Evolutionary conservation across 2,113 vertebrate species (phyloP), one percentile per base, ranked within the genome.

Genomic region (Phoenicopterus ruber): DNA sequence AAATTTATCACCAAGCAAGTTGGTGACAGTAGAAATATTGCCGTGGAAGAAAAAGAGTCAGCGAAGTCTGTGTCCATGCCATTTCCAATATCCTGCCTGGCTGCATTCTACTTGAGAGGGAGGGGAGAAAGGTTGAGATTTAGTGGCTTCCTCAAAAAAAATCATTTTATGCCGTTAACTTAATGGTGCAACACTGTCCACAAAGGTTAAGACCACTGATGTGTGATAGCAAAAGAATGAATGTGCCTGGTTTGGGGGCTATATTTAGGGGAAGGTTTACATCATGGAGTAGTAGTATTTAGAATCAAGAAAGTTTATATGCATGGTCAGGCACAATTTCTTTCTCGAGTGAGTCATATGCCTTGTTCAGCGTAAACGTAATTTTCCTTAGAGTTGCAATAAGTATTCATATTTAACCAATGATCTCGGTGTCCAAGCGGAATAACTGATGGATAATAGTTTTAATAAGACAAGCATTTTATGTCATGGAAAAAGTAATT

Each of bases 271-370:
- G 31, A 61, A 82, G 40, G 17, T 72, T 95, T 94, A 65, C 25
- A 5, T 95, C 70, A 91, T 25, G 29, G 61, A 58, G 49, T 31
- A 76, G 54, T 61, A 76, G 8, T 61, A 29, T 57, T 94, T 77
- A 54, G 73, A 91, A 82, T 91, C 25, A 79, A 82, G 83, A 24
- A 86, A 76, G 52, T 91, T 95, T 84, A 31, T 94, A 94, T 93
- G 94, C 94, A 55, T 80, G 66, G 42, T 87, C 86, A 96, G 81
- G 78, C 86, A 93, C 77, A 66, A 70, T 82, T 88, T 79, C 65
- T 94, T 94, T 94, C 66, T 85, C 2, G 7, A 82, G 10, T 91
- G 95, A 94, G 73, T 97, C 91, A 96, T 42, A 42, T 91, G 62
- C 16, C 46, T 47, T 58, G 70, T 72, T 89, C 82, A 89, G 32